Evolutionary conservation across 1,140 invertebrate genomes (phyloP).

Genomic region (Dinothrombium tinctorium): DNA sequence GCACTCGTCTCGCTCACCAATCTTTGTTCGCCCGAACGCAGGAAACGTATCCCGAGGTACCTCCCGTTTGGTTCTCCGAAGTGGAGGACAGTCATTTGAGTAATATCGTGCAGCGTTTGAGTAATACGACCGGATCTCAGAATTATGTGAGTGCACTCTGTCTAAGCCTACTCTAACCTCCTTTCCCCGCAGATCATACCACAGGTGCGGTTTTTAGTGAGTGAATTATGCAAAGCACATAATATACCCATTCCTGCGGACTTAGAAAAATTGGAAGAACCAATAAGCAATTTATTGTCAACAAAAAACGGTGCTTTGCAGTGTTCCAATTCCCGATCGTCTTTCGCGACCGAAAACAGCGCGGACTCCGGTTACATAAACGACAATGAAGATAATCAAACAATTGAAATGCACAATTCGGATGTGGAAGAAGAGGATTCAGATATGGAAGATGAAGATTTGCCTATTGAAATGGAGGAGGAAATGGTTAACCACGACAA

Average conservation of each 20-base stretch:
- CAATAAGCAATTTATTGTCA: neutral
- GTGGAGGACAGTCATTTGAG: constrained; percentile 82
- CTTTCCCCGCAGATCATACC: constrained; percentile 15
- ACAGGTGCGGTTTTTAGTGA: constrained; percentile 59
- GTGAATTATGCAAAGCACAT: constrained; percentile 66
- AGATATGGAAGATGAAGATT: constrained; percentile 49
- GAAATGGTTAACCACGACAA: constrained; percentile 25
- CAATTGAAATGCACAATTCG: constrained; percentile 36
- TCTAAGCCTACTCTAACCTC: neutral
- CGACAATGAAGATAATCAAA: constrained; percentile 1
- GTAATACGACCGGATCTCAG: constrained; percentile 68
- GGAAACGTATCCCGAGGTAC: constrained; percentile 91
- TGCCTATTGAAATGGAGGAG: constrained; percentile 85
- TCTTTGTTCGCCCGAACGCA: neutral
- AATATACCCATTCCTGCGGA: constrained; percentile 42
- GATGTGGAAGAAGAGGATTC: constrained; percentile 42
- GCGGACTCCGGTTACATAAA: constrained; percentile 2
- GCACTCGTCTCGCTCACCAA: neutral
- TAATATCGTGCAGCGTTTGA: constrained; percentile 76
- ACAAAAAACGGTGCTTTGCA: neutral
- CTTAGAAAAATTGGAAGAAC: constrained; percentile 43
- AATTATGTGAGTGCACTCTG: constrained; percentile 39
- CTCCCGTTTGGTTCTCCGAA: constrained; percentile 96
- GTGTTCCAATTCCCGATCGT: constrained; percentile 3
- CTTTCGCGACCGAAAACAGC: constrained; percentile 4